A percentile compares a stretch with the other conserved stretches of the same genome.
Conservation (phyloP, 92 coral and sea anemone genomes). For the Epizoanthus fatuus region DNA sequence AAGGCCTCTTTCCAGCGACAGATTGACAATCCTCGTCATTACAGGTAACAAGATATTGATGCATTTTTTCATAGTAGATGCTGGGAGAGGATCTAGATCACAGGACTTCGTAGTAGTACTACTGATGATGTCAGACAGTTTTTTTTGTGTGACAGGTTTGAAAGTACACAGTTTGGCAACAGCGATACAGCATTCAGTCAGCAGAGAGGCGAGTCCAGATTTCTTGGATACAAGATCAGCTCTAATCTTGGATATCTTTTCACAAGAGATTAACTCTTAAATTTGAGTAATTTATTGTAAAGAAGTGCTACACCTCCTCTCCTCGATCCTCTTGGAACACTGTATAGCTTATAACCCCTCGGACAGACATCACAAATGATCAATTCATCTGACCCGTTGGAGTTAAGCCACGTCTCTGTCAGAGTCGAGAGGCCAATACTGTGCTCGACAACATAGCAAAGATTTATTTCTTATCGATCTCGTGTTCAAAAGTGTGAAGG, state of each 20-base stretch:
- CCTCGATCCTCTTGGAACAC: constrained; percentile 53
- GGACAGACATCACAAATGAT: constrained; percentile 59
- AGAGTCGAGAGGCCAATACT: constrained; percentile 32
- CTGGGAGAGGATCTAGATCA: constrained; percentile 56
- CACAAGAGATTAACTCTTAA: constrained; percentile 1
- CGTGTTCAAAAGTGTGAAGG: too few species aligned
- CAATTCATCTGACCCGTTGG: constrained; percentile 33
- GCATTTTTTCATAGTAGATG: constrained; percentile 34
- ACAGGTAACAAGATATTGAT: constrained; percentile 54
- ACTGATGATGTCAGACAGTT: constrained; percentile 9
- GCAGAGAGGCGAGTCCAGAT: constrained; percentile 9
- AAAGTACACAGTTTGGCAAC: constrained; percentile 1
- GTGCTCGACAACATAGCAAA: constrained; percentile 12
- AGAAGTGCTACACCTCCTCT: constrained; percentile 18
- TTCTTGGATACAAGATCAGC: constrained; percentile 6
- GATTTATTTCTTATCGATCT: constrained; percentile 13
- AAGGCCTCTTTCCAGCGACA: constrained; percentile 27
- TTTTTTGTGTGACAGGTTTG: constrained; percentile 16
- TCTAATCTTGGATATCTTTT: constrained; percentile 6
- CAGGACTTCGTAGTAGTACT: constrained; percentile 46
- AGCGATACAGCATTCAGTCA: neutral
- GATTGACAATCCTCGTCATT: constrained; percentile 52
- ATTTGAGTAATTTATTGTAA: constrained; percentile 18
- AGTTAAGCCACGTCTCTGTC: constrained; percentile 53
- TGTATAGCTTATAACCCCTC: constrained; percentile 40